These are phyloP conservation scores for Noturus placidus DNA, from an alignment of 2,113 vertebrate genomes.

Conservation along the genomic window DNA sequence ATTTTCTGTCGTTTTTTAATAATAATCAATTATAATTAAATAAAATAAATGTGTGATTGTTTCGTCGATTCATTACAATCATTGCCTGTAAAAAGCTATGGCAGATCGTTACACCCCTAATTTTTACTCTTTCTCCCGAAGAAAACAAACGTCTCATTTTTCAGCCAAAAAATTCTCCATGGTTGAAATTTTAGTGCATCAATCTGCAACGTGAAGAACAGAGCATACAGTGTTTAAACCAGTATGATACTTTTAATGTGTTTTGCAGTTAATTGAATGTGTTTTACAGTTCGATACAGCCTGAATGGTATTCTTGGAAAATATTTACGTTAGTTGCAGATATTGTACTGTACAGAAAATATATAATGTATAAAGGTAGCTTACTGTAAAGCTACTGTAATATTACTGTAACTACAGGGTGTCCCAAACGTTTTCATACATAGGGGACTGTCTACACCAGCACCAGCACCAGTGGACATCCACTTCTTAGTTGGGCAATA, in stretches of 20 bases:
- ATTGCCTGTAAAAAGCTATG: too few relatives aligned
- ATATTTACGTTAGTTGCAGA: neutral
- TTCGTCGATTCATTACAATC: too few relatives aligned
- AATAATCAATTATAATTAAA: too few relatives aligned
- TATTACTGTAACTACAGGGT: neutral
- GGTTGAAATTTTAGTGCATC: too few relatives aligned
- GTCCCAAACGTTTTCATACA: too few relatives aligned
- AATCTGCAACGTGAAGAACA: neutral
- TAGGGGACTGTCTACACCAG: too few relatives aligned
- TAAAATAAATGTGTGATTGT: too few relatives aligned
- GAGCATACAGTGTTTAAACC: neutral
- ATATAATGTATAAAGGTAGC: neutral
- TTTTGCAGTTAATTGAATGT: neutral
- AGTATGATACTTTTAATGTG: neutral
- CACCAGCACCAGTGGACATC: too few relatives aligned
- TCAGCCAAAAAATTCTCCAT: neutral
- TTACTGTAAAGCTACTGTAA: neutral
- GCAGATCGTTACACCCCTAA: too few relatives aligned
- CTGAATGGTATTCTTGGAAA: neutral
- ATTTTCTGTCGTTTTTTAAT: too few relatives aligned
- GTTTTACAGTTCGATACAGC: neutral
- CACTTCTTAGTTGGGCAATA: too few relatives aligned
- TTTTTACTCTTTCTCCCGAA: too few relatives aligned
- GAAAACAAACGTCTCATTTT: neutral
- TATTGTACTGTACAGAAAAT: neutral